phyloP scores from a whole-genome alignment of 2,797 vertebrate genomes.

The Eulemur rubriventer region DNA sequence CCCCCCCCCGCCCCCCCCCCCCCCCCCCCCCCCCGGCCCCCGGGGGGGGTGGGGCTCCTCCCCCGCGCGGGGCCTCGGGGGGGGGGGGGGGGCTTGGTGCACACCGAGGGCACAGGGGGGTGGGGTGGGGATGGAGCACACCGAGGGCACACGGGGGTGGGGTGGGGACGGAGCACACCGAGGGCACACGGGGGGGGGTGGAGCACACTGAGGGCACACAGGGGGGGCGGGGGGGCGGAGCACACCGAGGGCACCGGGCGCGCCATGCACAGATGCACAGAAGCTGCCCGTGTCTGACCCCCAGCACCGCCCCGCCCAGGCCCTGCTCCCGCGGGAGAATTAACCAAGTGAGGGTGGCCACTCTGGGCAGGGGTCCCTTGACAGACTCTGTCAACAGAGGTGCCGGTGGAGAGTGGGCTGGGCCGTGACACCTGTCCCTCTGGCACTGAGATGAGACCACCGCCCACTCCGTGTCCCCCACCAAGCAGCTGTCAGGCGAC shows the following conservation, averaged over 20 bases:
- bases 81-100: too few species aligned
- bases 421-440: neutral
- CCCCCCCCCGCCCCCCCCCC: too few species aligned
- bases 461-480: neutral
- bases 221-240: too few species aligned
- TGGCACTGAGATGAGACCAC: neutral
- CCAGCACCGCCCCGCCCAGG: neutral
- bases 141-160: too few species aligned
- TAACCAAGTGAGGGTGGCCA: fast-evolving
- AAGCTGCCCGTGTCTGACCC: neutral
- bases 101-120: too few species aligned
- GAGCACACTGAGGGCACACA: fast-evolving
- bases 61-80: too few species aligned
- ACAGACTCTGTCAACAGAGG: neutral
- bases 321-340: neutral
- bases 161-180: too few species aligned
- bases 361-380: neutral
- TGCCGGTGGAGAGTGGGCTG: neutral
- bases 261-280: neutral
- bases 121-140: too few species aligned
- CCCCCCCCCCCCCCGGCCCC: too few species aligned
- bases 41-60: too few species aligned
- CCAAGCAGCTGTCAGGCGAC: constrained; percentile 15
- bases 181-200: too few species aligned
- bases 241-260: too few species aligned